Evolutionary conservation across 2,113 vertebrate species (phyloP).

Genomic region (Kobus ellipsiprymnus): DNA sequence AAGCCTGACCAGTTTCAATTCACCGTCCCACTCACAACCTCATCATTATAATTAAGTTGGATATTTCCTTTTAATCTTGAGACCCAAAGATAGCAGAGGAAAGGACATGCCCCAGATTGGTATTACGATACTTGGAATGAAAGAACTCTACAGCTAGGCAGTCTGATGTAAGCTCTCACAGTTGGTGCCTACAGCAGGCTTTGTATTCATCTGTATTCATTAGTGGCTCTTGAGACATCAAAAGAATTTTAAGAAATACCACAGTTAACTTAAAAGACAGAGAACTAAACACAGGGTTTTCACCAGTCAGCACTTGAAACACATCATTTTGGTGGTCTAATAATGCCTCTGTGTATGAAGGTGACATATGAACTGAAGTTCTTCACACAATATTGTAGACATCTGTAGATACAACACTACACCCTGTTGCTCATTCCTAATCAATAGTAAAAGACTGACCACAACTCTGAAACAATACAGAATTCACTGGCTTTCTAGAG

Average conservation of each 20-base stretch:
- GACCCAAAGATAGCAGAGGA: not conserved
- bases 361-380: not conserved
- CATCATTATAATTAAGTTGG: not conserved
- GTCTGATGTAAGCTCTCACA: not conserved
- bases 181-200: not conserved
- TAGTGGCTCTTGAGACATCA: slow-evolving; percentile 7
- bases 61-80: not conserved
- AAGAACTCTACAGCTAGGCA: not conserved
- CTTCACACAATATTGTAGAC: not conserved
- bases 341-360: not conserved
- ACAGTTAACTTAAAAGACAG: not conserved
- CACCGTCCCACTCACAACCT: rapidly evolving
- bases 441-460: not conserved
- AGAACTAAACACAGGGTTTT: not conserved
- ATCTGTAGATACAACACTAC: not conserved
- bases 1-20: not conserved
- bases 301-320: not conserved
- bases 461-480: not conserved
- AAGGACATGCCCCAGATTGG: not conserved
- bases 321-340: not conserved
- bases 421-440: not conserved
- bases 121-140: not conserved
- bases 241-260: slow-evolving; percentile 8
- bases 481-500: not conserved
- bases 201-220: slow-evolving; percentile 27